Evolutionary conservation across 2,888 invertebrate genomes (phyloP).

Genomic region (Chirona hameri): DNA sequence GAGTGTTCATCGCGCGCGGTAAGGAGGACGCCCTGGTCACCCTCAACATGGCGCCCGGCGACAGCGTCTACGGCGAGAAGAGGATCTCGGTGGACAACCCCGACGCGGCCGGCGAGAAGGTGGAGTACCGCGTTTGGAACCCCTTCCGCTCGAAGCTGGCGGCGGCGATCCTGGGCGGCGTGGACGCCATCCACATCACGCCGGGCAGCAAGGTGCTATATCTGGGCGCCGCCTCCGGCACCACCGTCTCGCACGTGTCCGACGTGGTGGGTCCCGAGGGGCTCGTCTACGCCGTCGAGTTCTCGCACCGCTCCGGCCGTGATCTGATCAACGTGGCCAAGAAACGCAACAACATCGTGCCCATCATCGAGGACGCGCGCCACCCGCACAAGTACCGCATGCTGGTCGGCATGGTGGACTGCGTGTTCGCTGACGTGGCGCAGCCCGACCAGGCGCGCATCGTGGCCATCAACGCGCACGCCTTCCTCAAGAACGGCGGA

Average conservation of each 20-base stretch:
- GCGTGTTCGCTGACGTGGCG: slow-evolving; percentile 97
- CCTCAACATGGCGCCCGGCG: slow-evolving; percentile 89
- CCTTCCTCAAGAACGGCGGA: slow-evolving; percentile 77
- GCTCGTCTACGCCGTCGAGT: slow-evolving; percentile 97
- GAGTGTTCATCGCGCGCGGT: slow-evolving; percentile 95
- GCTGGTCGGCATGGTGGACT: slow-evolving; percentile 98
- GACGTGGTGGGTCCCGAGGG: slow-evolving; percentile 98
- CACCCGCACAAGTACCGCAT: slow-evolving; percentile 99
- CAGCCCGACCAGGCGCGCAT: slow-evolving; percentile 99
- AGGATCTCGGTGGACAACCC: slow-evolving; percentile 70
- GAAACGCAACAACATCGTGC: slow-evolving; percentile 96
- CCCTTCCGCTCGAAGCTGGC: slow-evolving; percentile 98
- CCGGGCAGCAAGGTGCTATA: slow-evolving; percentile 95
- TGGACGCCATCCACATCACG: slow-evolving; percentile 93
- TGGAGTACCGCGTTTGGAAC: slow-evolving; percentile 99
- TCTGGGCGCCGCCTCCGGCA: slow-evolving; percentile 96
- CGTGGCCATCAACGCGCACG: slow-evolving; percentile 91
- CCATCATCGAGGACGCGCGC: slow-evolving; percentile 98
- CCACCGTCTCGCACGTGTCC: slow-evolving; percentile 97
- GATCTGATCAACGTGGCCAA: slow-evolving; percentile 98
- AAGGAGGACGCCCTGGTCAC: slow-evolving; percentile 98
- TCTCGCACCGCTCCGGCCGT: slow-evolving; percentile 72
- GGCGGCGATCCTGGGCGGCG: slow-evolving; percentile 95
- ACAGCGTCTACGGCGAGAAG: slow-evolving; percentile 98
- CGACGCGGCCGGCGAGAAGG: slow-evolving; percentile 73